Evolutionary conservation across 2,888 invertebrate species (phyloP), one percentile per base, ranked within the genome.

Genomic region (Galeruca laticollis): DNA sequence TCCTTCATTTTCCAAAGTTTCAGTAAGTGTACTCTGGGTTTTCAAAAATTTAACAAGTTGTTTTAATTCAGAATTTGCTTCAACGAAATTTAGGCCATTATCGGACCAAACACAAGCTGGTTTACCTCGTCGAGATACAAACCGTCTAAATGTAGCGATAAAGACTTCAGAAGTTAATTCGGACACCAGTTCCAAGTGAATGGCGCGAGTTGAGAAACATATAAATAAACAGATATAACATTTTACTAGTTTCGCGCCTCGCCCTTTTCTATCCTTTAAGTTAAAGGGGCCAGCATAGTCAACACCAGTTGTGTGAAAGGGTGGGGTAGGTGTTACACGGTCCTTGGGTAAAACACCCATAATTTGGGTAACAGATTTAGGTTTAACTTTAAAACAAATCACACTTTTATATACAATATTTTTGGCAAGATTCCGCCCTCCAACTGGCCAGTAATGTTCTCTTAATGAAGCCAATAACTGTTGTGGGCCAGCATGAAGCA

Each of bases 281-380:
- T 59, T 10, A 56, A 72, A 63, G 31, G 70, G 73, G 15, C 70
- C 72, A 2, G 70, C 72, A 62, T 69, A 71, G 40, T 71, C 72
- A 26, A 73, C 13, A 9, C 71, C 26, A 5, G 6, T 51, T 1
- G 15, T 37, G 21, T 69, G 26, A 54, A 72, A 72, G 11, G 72
- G 69, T 13, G 62, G 62, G 13, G 35, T 59, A 11, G 63, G 54
- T 54, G 49, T 37, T 2, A 67, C 59, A 31, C 72, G 11, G 35
- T 59, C 51, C 21, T 62, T 13, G 9, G 60, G 69, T 54, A 67
- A 49, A 9, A 31, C 13, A 20, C 15, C 33, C 69, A 66, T 70
- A 11, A 62, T 59, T 18, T 43, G 61, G 15, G 20, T 20, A 5
- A 20, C n/a, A 15, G 54, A 47, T 18, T 15, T 60, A 40, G 72